These are phyloP conservation scores for Tupiocoris notatus DNA, from an alignment of 2,888 invertebrate genomes.

Conservation along the genomic window DNA sequence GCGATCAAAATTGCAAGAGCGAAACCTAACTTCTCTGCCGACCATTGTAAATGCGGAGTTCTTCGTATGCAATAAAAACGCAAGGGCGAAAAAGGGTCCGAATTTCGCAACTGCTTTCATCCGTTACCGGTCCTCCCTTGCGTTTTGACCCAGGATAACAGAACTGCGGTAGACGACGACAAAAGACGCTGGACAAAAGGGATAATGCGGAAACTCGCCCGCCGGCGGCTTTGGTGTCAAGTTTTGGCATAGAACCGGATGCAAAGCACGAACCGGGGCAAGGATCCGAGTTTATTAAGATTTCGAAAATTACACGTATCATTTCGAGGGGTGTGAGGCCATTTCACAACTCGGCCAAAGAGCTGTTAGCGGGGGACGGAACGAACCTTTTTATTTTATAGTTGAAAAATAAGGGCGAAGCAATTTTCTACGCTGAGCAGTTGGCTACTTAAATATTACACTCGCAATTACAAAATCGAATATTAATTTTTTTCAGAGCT, in stretches of 20 bases:
- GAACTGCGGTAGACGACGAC: constrained; percentile 26
- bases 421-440: too few species aligned
- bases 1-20: background rate
- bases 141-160: constrained; percentile 28
- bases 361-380: too few species aligned
- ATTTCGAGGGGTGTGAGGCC: background rate
- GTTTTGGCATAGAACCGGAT: background rate
- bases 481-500: too few species aligned
- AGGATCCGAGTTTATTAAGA: background rate
- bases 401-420: too few species aligned
- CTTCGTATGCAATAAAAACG: background rate
- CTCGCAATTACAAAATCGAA: too few species aligned
- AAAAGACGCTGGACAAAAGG: constrained; percentile 7
- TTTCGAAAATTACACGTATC: background rate
- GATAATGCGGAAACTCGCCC: background rate
- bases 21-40: background rate
- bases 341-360: background rate
- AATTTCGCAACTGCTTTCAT: constrained; percentile 17
- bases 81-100: background rate
- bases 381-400: too few species aligned
- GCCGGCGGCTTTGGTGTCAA: background rate
- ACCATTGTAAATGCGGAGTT: background rate
- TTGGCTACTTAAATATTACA: too few species aligned
- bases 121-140: constrained; percentile 17
- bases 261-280: background rate